These are phyloP conservation scores for Drosophila kikkawai DNA, from an alignment of 1,140 invertebrate species.

Conservation along the genomic window DNA sequence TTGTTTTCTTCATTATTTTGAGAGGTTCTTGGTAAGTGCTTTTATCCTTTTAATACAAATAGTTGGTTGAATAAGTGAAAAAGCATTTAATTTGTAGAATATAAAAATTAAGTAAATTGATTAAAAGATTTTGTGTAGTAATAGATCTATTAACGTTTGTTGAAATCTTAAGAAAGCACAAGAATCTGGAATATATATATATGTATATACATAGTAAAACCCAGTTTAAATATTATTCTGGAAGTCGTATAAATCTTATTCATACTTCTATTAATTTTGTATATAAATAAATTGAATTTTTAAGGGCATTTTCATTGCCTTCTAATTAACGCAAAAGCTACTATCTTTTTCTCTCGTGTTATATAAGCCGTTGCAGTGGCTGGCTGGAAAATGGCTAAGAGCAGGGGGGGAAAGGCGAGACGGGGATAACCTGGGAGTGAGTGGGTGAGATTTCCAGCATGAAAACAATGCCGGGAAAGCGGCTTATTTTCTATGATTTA, in stretches of 20 bases:
- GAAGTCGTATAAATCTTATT: too few relatives aligned
- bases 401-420: conserved; percentile 15
- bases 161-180: too few relatives aligned
- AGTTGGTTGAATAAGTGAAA: neutral
- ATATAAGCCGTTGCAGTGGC: conserved; percentile 53
- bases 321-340: conserved; percentile 7
- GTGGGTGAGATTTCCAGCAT: conserved; percentile 72
- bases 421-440: conserved; percentile 27
- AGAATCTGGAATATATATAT: too few relatives aligned
- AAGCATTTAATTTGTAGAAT: neutral
- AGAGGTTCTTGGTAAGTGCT: neutral
- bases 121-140: too few relatives aligned
- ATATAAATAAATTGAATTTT: too few relatives aligned
- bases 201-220: too few relatives aligned
- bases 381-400: conserved; percentile 27
- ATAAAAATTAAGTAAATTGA: neutral
- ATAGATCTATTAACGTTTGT: too few relatives aligned
- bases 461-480: conserved; percentile 82
- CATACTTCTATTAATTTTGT: neutral
- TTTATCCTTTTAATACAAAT: neutral
- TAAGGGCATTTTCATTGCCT: conserved; percentile 14
- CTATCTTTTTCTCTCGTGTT: conserved; percentile 25
- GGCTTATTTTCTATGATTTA: conserved; percentile 83
- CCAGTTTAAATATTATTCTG: too few relatives aligned
- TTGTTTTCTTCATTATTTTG: neutral